Conservation (phyloP, 2,797 vertebrate genomes). For the Epinephelus coioides region DNA sequence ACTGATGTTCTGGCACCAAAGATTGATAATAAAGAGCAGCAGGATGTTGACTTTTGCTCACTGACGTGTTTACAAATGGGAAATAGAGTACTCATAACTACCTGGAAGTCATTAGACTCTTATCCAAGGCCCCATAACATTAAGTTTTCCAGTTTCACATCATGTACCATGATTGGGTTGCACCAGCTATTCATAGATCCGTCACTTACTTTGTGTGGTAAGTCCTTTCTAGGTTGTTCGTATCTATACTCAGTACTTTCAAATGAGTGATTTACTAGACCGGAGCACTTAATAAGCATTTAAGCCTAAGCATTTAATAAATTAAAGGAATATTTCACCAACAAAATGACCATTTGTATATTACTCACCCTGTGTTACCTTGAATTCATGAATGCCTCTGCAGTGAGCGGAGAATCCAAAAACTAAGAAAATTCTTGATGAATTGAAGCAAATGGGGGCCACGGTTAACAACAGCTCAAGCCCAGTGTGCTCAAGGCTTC, state of each 20-base stretch:
- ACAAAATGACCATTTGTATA: too few relatives aligned
- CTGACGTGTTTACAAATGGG: not conserved
- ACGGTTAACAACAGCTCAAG: too few relatives aligned
- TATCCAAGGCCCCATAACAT: not conserved
- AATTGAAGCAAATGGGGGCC: too few relatives aligned
- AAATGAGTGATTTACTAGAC: not conserved
- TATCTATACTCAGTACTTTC: not conserved
- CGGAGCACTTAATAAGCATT: too few relatives aligned
- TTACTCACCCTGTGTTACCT: too few relatives aligned
- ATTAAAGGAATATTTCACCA: not conserved
- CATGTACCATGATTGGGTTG: slow-evolving; percentile 11
- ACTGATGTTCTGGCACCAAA: slow-evolving; percentile 26
- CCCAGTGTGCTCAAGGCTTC: too few relatives aligned
- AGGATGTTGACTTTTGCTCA: slow-evolving; percentile 23
- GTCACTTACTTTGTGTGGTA: not conserved
- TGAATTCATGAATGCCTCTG: too few relatives aligned
- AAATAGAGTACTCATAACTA: not conserved
- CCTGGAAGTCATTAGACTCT: slow-evolving; percentile 8
- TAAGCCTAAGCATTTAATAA: not conserved
- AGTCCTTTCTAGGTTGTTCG: not conserved
- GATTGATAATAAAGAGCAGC: slow-evolving; percentile 24
- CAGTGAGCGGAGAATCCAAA: too few relatives aligned
- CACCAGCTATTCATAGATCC: slow-evolving; percentile 27
- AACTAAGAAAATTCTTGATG: too few relatives aligned
- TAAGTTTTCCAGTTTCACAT: slow-evolving; percentile 1